A percentile compares a stretch with the other conserved stretches of the same genome.
Conservation (phyloP, 2,797 vertebrate species). For the Dallia pectoralis region DNA sequence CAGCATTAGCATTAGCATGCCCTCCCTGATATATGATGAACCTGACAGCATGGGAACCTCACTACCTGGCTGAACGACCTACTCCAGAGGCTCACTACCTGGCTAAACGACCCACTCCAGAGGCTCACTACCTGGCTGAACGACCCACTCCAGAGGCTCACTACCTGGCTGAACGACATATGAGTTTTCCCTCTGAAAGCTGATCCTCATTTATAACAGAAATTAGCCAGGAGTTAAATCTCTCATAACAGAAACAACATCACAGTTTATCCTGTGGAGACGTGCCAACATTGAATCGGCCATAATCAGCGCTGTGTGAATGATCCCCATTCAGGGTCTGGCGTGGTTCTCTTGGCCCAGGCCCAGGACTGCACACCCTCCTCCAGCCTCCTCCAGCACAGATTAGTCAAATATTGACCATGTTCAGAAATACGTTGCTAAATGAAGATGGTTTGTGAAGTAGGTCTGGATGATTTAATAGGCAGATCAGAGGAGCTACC, state of each 20-base stretch:
- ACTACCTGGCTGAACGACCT: no score
- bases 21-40: no score
- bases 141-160: not conserved
- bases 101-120: no score
- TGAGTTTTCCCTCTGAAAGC: conserved; percentile 2
- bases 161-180: not conserved
- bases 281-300: conserved; percentile 56
- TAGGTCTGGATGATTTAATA: conserved; percentile 76
- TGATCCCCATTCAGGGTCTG: conserved; percentile 71
- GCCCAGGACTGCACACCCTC: conserved; percentile 71
- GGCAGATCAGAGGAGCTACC: conserved; percentile 62
- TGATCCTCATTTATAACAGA: conserved; percentile 32
- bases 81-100: not conserved
- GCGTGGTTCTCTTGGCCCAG: conserved; percentile 68
- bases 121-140: no score
- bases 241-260: conserved; percentile 46
- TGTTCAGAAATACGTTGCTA: conserved; percentile 74
- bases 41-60: no score
- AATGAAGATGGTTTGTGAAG: conserved; percentile 71
- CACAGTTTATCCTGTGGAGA: conserved; percentile 53
- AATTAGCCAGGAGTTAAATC: conserved; percentile 34
- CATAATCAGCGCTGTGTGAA: conserved; percentile 69
- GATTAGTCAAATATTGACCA: conserved; percentile 82
- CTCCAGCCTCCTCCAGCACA: conserved; percentile 75
- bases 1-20: no score